A percentile compares a stretch with the other conserved stretches of the same genome.
These are phyloP conservation scores for Polyboroides typus DNA, from an alignment of 2,797 vertebrate genomes.

Conservation along the genomic window DNA sequence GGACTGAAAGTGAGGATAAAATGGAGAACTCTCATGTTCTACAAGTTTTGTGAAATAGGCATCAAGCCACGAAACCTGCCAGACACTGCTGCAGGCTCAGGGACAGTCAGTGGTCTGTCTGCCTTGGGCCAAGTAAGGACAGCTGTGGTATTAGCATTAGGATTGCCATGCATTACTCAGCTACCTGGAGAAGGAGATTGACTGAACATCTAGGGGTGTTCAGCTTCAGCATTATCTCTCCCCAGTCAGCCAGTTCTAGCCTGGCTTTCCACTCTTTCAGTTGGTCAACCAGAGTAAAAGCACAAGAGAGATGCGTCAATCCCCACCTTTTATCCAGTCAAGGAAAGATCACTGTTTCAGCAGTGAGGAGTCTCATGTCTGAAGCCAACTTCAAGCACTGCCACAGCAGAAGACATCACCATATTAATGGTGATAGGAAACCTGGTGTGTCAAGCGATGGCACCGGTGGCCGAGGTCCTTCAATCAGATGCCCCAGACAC, in stretches of 20 bases:
- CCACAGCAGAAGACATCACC: neutral
- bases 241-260: neutral
- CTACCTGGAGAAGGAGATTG: neutral
- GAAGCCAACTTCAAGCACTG: neutral
- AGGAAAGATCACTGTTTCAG: neutral
- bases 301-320: neutral
- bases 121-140: neutral
- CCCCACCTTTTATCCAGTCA: neutral
- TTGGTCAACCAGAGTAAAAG: neutral
- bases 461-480: neutral
- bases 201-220: neutral
- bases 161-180: neutral
- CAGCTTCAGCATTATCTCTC: neutral
- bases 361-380: neutral
- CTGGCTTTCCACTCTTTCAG: neutral
- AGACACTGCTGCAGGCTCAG: neutral
- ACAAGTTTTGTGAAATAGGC: neutral
- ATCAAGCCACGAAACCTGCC: neutral
- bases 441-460: neutral
- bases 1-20: slow-evolving; percentile 9
- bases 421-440: neutral
- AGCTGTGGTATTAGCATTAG: neutral
- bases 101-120: neutral
- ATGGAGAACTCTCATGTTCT: neutral
- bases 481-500: neutral